A percentile compares a stretch with the other conserved stretches of the same genome.
phyloP scores from a whole-genome alignment of 1,140 invertebrate species.

The Fopius arisanus region DNA sequence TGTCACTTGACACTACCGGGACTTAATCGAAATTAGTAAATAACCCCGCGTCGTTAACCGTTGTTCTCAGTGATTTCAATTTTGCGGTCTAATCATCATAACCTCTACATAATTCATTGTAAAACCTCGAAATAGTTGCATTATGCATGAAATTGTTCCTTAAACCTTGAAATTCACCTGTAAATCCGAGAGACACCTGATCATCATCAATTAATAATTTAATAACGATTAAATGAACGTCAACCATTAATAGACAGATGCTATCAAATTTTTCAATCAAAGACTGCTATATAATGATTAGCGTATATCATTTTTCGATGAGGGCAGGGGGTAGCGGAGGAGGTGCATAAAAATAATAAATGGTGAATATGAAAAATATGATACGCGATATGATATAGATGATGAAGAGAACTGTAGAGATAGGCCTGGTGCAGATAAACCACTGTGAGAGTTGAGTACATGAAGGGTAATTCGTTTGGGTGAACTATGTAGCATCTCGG shows the following conservation, averaged over 20 bases:
- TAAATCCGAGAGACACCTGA: too few relatives aligned
- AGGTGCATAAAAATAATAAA: neutral
- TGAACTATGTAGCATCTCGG: neutral
- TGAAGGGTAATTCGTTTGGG: conserved; percentile 24
- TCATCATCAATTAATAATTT: too few relatives aligned
- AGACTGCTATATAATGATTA: too few relatives aligned
- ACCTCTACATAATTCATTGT: neutral
- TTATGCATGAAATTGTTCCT: neutral
- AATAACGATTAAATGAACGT: too few relatives aligned
- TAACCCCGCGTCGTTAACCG: conserved; percentile 20
- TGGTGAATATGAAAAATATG: neutral
- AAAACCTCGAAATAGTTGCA: neutral
- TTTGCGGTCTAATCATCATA: conserved; percentile 26
- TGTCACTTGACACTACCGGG: neutral
- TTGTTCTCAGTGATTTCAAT: conserved; percentile 20
- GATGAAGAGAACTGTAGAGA: conserved; percentile 23
- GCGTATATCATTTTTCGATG: too few relatives aligned
- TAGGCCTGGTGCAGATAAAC: conserved; percentile 5
- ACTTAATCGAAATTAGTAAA: conserved; percentile 17
- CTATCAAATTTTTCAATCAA: too few relatives aligned
- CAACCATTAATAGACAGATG: too few relatives aligned
- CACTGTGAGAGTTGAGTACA: conserved; percentile 8
- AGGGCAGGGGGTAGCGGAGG: too few relatives aligned
- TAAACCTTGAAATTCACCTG: too few relatives aligned
- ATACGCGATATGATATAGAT: neutral